Base-by-base conservation (phyloP, 1,140 invertebrate genomes). In the Piezodorus guildinii region DNA sequence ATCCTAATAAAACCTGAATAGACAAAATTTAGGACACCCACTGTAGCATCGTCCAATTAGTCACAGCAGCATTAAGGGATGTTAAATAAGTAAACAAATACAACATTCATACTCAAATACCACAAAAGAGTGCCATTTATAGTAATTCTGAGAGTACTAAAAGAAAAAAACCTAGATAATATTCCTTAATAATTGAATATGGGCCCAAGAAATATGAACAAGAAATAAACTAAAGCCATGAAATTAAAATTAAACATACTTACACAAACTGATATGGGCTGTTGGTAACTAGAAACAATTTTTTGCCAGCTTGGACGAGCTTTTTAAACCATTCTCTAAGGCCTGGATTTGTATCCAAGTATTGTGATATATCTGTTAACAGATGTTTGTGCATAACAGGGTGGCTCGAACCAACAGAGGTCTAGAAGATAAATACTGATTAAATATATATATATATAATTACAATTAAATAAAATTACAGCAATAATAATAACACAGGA, bases 181-280 rank as follows among this genome's bases (percentile, higher is more conserved):
- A 30, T 30, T 30, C 3, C 8, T 30, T 30, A 30, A 3, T 30
- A 30, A 30, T 30, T 30, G 27, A 30, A 30, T 30, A 4, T 30
- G 8, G n/a, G n/a, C n/a, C n/a, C n/a, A 30, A 4, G 27, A 30
- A 30, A 30, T 30, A 30, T 30, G 27, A 4, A 30, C 27, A 30
- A 4, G 27, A 30, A 30, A 4, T 30, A 4, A 30, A 30, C 27
- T 8, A 3, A 30, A 30, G 6, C 3, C 12, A 10, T 39, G 6
- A 39, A 39, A 39, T 10, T 10, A 10, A 39, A 39, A 39, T 19
- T 1, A 56, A 23, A 56, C 5, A 56, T 30, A 85, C 90, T 87
- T 81, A 97, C 94, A 97, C 93, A 81, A 98, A 98, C 69, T 88
- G 85, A 74, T 87, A 98, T 0, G 94, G 94, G 76, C 93, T 96